Percentiles rank a stretch among this genome's conserved stretches.
phyloP scores from a whole-genome alignment of 2,113 vertebrate species.

The Indicator indicator region DNA sequence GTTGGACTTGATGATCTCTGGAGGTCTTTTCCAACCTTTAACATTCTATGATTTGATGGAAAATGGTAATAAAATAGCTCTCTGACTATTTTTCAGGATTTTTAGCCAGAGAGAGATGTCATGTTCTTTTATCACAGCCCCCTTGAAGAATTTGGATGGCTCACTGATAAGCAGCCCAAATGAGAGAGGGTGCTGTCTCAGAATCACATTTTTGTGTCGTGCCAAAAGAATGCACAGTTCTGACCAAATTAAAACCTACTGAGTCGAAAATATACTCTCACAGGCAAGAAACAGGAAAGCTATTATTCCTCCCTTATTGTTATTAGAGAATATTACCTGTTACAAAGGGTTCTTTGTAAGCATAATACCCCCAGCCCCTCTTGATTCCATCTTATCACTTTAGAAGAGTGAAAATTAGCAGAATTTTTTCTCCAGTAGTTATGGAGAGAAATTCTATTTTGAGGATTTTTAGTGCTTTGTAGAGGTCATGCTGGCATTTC shows the following conservation, averaged over 20 bases:
- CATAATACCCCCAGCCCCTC: background rate
- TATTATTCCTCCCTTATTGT: background rate
- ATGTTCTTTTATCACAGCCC: background rate
- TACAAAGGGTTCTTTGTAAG: constrained; percentile 29
- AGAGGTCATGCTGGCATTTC: constrained; percentile 57
- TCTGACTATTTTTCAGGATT: background rate
- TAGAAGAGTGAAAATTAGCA: constrained; percentile 27
- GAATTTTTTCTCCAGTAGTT: constrained; percentile 36
- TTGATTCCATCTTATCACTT: constrained; percentile 23
- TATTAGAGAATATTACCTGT: constrained; percentile 21
- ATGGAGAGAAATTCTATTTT: constrained; percentile 32
- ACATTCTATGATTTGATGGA: background rate
- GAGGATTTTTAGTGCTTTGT: constrained; percentile 27
- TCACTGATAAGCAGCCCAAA: background rate
- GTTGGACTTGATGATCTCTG: no score
- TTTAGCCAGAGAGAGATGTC: background rate
- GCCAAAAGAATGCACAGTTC: background rate
- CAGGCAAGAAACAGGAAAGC: background rate
- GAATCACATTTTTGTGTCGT: background rate
- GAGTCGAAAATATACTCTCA: background rate
- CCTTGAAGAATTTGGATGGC: background rate
- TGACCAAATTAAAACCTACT: background rate
- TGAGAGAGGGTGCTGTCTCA: background rate
- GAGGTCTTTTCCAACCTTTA: no score
- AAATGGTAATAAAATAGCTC: background rate